A percentile compares a stretch with the other conserved stretches of the same genome.
Conservation (phyloP, 2,113 vertebrate genomes). For the Phrynosoma platyrhinos region DNA sequence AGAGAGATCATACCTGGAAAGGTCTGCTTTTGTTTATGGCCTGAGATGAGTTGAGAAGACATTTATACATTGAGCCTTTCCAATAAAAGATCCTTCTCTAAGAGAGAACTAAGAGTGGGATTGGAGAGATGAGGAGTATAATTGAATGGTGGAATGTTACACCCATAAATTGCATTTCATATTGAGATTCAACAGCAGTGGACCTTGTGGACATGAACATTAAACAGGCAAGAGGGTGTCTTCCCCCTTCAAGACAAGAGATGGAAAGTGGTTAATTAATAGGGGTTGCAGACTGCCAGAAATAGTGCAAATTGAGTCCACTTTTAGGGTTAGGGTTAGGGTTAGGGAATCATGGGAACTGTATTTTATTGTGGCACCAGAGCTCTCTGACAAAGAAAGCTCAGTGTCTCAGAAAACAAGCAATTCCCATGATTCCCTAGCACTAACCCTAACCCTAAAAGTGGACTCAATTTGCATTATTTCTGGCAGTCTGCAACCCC, state of each 20-base stretch:
- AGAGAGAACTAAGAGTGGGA: conserved; percentile 54
- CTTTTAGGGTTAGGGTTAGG: too few species aligned
- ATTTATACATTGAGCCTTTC: conserved; percentile 77
- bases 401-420: too few species aligned
- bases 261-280: conserved; percentile 43
- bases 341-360: too few species aligned
- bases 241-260: conserved; percentile 56
- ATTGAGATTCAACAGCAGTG: conserved; percentile 66
- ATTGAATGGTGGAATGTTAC: conserved; percentile 73
- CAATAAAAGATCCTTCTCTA: conserved; percentile 71
- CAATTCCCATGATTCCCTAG: too few species aligned
- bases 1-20: conserved; percentile 68
- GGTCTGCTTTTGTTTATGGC: conserved; percentile 71
- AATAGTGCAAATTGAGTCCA: too few species aligned
- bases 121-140: conserved; percentile 69
- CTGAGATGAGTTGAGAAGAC: conserved; percentile 77
- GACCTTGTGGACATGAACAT: conserved; percentile 73
- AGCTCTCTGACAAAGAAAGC: too few species aligned
- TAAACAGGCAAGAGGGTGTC: conserved; percentile 60
- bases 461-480: too few species aligned
- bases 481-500: too few species aligned
- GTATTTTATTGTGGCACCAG: too few species aligned
- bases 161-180: conserved; percentile 73
- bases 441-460: too few species aligned
- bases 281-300: too few species aligned